Evolutionary conservation across 2,113 vertebrate species (phyloP).

Genomic region (Dolichallabes microphthalmus): DNA sequence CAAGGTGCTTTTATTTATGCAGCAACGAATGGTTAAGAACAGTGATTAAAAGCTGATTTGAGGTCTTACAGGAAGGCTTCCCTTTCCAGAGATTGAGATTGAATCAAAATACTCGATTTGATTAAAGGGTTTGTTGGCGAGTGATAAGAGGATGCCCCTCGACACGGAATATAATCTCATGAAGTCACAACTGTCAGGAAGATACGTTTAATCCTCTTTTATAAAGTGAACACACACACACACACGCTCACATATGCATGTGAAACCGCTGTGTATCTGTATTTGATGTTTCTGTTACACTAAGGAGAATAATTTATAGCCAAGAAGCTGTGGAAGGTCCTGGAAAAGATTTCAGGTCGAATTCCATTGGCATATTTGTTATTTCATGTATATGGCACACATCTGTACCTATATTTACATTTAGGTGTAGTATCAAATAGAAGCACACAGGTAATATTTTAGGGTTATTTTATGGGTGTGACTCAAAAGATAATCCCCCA

Average conservation of each 20-base stretch:
- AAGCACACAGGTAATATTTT: background rate
- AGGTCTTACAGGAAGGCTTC: background rate
- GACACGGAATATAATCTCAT: background rate
- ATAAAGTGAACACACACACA: constrained; percentile 21
- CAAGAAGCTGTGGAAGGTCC: constrained; percentile 3
- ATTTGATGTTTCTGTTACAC: constrained; percentile 28
- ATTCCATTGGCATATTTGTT: background rate
- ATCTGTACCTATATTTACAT: background rate
- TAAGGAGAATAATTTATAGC: background rate
- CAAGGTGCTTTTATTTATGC: too few relatives aligned
- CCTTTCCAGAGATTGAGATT: background rate
- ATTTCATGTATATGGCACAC: background rate
- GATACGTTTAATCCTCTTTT: constrained; percentile 22
- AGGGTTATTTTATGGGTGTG: background rate
- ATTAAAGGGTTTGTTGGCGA: constrained; percentile 1
- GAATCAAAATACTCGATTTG: constrained; percentile 10
- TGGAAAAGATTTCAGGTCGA: background rate
- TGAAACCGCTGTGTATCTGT: constrained; percentile 43
- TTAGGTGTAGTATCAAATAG: background rate
- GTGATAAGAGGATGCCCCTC: constrained; percentile 7
- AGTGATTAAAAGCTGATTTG: background rate
- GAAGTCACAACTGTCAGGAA: constrained; percentile 22
- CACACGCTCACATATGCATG: background rate
- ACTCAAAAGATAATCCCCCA: too few relatives aligned
- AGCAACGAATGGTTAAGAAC: constrained; percentile 1